Evolutionary conservation across 2,797 vertebrate species (phyloP).

Genomic region (Phalloptychus januarius): DNA sequence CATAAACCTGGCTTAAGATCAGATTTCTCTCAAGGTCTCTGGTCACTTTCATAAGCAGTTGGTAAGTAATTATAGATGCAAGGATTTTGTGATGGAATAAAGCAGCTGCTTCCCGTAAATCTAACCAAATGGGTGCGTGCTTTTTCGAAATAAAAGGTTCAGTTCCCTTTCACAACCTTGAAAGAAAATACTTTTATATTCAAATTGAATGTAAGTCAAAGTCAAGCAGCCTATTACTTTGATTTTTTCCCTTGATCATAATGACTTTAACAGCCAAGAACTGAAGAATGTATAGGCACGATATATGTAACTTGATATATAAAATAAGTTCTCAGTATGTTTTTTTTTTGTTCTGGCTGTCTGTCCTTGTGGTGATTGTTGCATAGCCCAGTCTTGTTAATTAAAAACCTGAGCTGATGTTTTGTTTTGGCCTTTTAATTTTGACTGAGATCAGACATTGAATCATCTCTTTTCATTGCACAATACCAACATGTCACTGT

Average conservation of each 20-base stretch:
- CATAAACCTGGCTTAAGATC: neutral
- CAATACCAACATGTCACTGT: constrained; percentile 12
- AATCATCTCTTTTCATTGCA: constrained; percentile 13
- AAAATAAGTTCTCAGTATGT: neutral
- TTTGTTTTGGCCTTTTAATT: constrained; percentile 9
- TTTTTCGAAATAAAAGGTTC: neutral
- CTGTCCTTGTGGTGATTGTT: constrained; percentile 2
- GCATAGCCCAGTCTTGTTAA: neutral
- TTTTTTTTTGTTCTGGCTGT: neutral
- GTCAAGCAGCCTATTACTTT: neutral
- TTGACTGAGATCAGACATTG: constrained; percentile 8
- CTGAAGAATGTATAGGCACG: neutral
- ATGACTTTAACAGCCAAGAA: constrained; percentile 1
- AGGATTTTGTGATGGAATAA: constrained; percentile 1
- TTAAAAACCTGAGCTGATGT: constrained; percentile 7
- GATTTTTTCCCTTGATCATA: neutral
- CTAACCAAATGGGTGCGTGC: neutral
- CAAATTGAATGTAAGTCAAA: neutral
- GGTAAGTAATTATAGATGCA: neutral
- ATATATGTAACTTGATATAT: neutral
- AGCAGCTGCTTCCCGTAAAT: neutral
- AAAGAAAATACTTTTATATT: neutral
- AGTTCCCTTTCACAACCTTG: neutral
- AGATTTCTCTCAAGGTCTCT: neutral
- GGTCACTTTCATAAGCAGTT: neutral